Percentiles rank a stretch among this genome's conserved stretches.
phyloP scores from a whole-genome alignment of 2,797 vertebrate species.

The Falco naumanni region DNA sequence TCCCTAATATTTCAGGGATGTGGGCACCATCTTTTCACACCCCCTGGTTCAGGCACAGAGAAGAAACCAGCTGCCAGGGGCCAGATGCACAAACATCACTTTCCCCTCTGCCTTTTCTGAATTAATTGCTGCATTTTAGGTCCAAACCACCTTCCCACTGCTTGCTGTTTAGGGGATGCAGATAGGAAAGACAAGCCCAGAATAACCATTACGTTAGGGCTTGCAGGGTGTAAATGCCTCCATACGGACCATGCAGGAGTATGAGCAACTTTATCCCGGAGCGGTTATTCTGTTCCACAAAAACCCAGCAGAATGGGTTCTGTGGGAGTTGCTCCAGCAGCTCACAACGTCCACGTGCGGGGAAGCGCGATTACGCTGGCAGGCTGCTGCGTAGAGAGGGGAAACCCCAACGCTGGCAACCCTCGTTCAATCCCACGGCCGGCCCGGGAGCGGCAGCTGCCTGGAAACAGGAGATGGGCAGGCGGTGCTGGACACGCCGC shows the following conservation, averaged over 20 bases:
- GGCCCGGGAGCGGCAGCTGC: background rate
- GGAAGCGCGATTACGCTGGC: background rate
- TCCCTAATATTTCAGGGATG: background rate
- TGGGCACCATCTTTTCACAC: fast-evolving
- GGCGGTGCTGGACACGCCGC: background rate
- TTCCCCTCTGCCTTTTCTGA: background rate
- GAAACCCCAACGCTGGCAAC: background rate
- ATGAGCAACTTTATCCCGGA: background rate
- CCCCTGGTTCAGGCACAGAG: background rate
- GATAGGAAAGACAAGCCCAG: background rate
- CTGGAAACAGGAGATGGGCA: background rate
- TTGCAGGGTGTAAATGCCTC: background rate
- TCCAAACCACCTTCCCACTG: background rate
- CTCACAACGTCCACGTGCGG: background rate
- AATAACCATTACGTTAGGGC: background rate
- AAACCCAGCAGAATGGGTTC: background rate
- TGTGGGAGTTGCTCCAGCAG: background rate
- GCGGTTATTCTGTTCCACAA: background rate
- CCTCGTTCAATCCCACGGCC: background rate
- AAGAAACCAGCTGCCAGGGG: too few relatives aligned
- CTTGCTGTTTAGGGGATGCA: background rate
- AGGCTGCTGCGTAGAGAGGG: background rate
- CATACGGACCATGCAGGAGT: background rate
- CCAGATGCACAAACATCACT: background rate
- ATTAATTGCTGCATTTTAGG: background rate